Percentiles rank a stretch among this genome's conserved stretches.
These are phyloP conservation scores for Okapia johnstoni DNA, from an alignment of 2,113 vertebrate species.

Conservation along the genomic window DNA sequence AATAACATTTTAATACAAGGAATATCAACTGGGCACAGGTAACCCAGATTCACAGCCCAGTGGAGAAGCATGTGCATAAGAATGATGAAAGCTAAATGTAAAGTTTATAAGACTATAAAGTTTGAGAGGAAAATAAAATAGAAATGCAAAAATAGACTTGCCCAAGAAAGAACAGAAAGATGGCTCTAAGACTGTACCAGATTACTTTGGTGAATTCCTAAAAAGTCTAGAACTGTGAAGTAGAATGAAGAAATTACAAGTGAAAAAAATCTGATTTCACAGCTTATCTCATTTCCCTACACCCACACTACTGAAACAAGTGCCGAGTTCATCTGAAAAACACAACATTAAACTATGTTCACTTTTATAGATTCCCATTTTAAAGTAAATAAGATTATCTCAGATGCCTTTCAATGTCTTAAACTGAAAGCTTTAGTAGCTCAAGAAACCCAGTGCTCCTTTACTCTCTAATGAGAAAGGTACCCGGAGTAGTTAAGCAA, in stretches of 20 bases:
- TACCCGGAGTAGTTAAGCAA: background rate
- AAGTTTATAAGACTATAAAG: background rate
- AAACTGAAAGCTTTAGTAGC: background rate
- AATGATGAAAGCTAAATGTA: background rate
- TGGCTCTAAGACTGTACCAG: no score
- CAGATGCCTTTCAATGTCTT: background rate
- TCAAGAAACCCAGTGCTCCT: background rate
- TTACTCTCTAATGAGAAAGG: background rate
- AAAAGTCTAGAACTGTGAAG: background rate
- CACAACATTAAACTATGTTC: background rate
- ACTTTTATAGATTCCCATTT: background rate
- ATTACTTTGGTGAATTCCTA: background rate
- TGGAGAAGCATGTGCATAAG: background rate
- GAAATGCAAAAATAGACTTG: background rate
- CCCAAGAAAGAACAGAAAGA: background rate
- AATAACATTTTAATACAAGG: background rate
- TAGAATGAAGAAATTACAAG: background rate
- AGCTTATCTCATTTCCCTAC: background rate
- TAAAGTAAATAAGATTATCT: background rate
- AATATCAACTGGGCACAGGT: background rate
- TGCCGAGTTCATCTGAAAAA: background rate
- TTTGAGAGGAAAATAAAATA: background rate
- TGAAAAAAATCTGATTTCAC: background rate
- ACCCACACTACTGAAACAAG: background rate
- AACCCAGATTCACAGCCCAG: background rate